Percentiles rank a stretch among this genome's conserved stretches.
These are phyloP conservation scores for Smittia sp. DNA, from an alignment of 2,888 invertebrate species.

Conservation along the genomic window DNA sequence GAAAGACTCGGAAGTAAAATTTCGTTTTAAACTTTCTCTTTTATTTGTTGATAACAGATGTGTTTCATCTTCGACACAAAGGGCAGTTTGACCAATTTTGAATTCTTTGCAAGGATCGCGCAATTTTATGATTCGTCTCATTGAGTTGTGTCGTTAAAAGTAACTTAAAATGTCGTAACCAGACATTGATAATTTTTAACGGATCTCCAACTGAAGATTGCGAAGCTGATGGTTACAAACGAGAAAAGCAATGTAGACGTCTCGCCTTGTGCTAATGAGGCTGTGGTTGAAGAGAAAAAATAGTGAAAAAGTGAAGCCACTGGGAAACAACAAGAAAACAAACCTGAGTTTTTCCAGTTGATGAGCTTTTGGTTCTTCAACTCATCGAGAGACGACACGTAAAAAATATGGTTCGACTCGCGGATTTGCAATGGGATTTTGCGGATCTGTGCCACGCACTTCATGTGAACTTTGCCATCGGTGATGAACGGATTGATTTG, in stretches of 20 bases:
- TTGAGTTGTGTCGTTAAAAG: neutral
- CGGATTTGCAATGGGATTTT: conserved; percentile 49
- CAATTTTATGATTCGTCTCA: neutral
- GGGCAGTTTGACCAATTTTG: too few species aligned
- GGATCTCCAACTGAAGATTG: neutral
- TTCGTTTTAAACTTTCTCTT: too few species aligned
- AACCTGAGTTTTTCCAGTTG: conserved; percentile 48
- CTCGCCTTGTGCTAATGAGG: neutral
- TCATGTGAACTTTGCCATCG: conserved; percentile 47
- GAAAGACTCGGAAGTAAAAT: too few species aligned
- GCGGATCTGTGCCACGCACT: conserved; percentile 53
- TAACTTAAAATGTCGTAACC: neutral
- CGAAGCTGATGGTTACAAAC: neutral
- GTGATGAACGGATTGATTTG: conserved; percentile 42
- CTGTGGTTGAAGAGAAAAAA: neutral
- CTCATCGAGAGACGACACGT: conserved; percentile 49
- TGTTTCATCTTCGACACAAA: too few species aligned
- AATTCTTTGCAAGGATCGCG: neutral
- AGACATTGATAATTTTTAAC: conserved; percentile 12
- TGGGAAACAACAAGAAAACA: neutral
- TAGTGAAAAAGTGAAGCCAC: neutral
- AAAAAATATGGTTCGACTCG: conserved; percentile 49
- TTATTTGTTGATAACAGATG: too few species aligned
- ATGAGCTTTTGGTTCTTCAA: conserved; percentile 53
- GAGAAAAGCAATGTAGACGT: neutral